phyloP scores from a whole-genome alignment of 2,888 invertebrate genomes.

The Scaptomyza tumidula region DNA sequence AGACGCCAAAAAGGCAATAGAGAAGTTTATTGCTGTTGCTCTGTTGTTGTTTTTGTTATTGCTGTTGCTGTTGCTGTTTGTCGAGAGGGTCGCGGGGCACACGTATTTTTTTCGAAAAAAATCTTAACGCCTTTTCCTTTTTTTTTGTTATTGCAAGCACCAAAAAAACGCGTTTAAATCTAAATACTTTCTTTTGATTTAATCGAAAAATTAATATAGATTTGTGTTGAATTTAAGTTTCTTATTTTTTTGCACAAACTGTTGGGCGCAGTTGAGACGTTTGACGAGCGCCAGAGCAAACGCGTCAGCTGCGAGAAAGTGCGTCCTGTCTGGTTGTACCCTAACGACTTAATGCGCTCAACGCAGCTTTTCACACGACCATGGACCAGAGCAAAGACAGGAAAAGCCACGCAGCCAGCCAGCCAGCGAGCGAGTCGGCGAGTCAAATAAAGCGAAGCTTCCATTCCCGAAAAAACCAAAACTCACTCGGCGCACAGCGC shows the following conservation, averaged over 20 bases:
- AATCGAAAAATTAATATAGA: slow-evolving; percentile 10
- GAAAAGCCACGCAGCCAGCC: slow-evolving; percentile 35
- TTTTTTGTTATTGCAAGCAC: slow-evolving; percentile 15
- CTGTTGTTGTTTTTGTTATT: slow-evolving; percentile 31
- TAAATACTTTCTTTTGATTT: slow-evolving; percentile 1
- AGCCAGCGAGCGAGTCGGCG: slow-evolving; percentile 9
- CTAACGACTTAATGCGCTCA: slow-evolving; percentile 85
- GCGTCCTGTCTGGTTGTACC: slow-evolving; percentile 84
- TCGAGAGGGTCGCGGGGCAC: slow-evolving; percentile 24
- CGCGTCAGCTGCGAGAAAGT: slow-evolving; percentile 79
- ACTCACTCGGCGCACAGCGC: slow-evolving; percentile 37
- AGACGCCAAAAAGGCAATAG: slow-evolving; percentile 60
- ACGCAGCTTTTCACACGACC: slow-evolving; percentile 83
- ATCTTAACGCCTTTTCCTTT: slow-evolving; percentile 1
- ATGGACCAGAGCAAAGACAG: slow-evolving; percentile 80
- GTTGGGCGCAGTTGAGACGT: slow-evolving; percentile 59
- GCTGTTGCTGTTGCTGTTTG: slow-evolving; percentile 14
- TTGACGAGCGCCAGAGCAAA: slow-evolving; percentile 68
- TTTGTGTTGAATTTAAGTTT: slow-evolving; percentile 28
- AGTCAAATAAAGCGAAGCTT: slow-evolving; percentile 29
- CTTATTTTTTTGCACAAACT: slow-evolving; percentile 61
- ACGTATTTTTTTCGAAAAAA: slow-evolving; percentile 13
- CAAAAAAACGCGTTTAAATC: background rate
- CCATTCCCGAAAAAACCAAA: slow-evolving; percentile 38
- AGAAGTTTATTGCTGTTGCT: slow-evolving; percentile 52